Base-by-base conservation (phyloP, 1,140 invertebrate genomes). In the Caligus rogercresseyi region DNA sequence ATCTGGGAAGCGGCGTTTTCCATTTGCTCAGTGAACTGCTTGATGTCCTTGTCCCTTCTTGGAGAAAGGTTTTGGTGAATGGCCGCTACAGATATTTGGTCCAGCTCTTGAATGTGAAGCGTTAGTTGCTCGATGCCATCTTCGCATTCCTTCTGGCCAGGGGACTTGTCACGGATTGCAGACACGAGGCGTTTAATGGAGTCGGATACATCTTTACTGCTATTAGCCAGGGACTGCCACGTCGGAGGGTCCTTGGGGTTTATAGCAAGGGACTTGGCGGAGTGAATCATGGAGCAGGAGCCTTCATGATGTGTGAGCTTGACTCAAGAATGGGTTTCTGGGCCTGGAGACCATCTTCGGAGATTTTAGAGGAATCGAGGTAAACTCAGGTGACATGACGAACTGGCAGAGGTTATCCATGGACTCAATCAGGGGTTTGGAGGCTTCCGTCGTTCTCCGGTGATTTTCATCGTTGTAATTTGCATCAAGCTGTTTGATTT, bases 151-250 rank as follows among this genome's bases (percentile, higher is more conserved):
- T 84, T 83, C 70, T 95, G 90, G 0, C 94, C 94, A 0, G 94
- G 93, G 0, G 92, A 91, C 71, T 89, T 90, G 68, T 96, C 91
- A 43, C 90, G 80, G 64, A 96, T 93, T 43, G 88, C 86, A 23
- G 87, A 82, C 0, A 94, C 89, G 1, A 98, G 77, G 14, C 83
- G 81, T 73, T 97, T 98, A 67, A 98, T 96, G 0, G 90, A 89
- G 71, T 98, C 92, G 15, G 90, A 95, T 0, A 98, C 90, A 67
- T 82, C 85, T 72, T 92, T 94, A 68, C 89, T 94, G 72, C 95
- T 88, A 68, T 82, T 84, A 0, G 93, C 91, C 57, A 98, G 79
- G 51, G 85, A 76, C 70, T 94, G 90, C 89, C 94, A 98, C 2
- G 87, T 89, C 1, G 86, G 80, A 0, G 90, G 87, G 76, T 98